These are phyloP conservation scores for Hydraecia micacea DNA, from an alignment of 2,888 invertebrate species.

Conservation along the genomic window DNA sequence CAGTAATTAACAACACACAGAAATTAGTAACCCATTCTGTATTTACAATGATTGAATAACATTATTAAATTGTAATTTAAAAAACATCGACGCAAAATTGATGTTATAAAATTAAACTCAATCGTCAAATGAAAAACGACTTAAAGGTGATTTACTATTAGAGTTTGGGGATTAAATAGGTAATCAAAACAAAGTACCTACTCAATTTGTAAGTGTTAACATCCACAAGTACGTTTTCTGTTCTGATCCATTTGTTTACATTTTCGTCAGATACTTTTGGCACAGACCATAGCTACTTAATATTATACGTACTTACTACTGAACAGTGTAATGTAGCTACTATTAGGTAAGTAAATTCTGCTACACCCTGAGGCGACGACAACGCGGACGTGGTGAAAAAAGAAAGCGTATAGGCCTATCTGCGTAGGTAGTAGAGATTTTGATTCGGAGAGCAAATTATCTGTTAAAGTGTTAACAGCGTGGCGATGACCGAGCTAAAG, in stretches of 20 bases:
- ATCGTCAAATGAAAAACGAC: not conserved
- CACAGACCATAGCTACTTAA: not conserved
- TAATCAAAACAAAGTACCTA: too few species aligned
- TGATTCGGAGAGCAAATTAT: not conserved
- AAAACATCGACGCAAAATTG: not conserved
- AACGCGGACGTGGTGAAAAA: not conserved
- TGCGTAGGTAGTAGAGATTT: not conserved
- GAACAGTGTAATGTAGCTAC: not conserved
- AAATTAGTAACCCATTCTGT: not conserved
- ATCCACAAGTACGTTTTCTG: too few species aligned
- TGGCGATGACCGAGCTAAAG: too few species aligned
- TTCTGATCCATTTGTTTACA: not conserved
- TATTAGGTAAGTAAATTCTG: not conserved
- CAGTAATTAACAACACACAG: too few species aligned
- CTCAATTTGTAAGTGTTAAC: too few species aligned
- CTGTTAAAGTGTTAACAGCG: not conserved
- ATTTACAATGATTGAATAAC: not conserved
- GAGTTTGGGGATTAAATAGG: not conserved
- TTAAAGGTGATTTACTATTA: too few species aligned
- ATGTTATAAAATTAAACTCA: not conserved
- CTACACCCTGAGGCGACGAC: constrained; percentile 14
- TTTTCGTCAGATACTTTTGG: not conserved
- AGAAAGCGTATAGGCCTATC: constrained; percentile 21
- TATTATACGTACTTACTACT: not conserved
- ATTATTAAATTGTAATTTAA: not conserved